Base-by-base conservation (phyloP, 2,888 invertebrate genomes). In the Volucella inflata region DNA sequence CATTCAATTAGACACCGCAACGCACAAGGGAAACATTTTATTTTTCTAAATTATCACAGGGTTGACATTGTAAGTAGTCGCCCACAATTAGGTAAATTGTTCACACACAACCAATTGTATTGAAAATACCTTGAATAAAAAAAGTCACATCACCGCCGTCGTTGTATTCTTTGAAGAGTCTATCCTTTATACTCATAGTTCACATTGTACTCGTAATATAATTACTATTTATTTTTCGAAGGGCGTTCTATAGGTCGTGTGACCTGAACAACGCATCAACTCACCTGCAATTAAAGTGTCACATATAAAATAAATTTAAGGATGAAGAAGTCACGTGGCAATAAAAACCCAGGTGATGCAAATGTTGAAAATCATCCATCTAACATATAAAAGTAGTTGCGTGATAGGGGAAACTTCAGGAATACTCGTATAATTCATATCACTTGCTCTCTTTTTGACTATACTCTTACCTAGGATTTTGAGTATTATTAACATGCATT, bases 261-360 rank as follows among this genome's bases (percentile, higher is more conserved):
- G 84, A 76, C 70, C 79, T 80, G 68, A 8, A 64, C 71, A 80
- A 72, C 51, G 80, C 76, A 80, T 71, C 81, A 81, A 87, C 88
- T 91, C 91, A 91, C 90, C 91, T 91, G 90, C 90, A 91, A 91
- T 90, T 91, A 90, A 90, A 89, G 88, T 90, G 91, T 90, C 91
- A 90, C 88, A 90, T 89, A 51, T 67, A 81, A 79, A 46, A 68
- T 72, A 67, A 57, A 38, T 76, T 81, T 2, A 77, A 55, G 67
- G 77, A 60, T 68, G 55, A 77, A 74, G 60, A 81, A 81, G 85
- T 76, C 85, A 85, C 85, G 85, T 85, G 85, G 55, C 85, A 57
- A 30, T 64, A 81, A 77, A 55, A 68, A 40, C 51, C 36, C 68
- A 81, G 77, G 76, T 85, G 85, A 77, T 51, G 59, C 51, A 77